These are phyloP conservation scores for Caenorhabditis becei DNA, from an alignment of 2,888 invertebrate genomes.

Conservation along the genomic window DNA sequence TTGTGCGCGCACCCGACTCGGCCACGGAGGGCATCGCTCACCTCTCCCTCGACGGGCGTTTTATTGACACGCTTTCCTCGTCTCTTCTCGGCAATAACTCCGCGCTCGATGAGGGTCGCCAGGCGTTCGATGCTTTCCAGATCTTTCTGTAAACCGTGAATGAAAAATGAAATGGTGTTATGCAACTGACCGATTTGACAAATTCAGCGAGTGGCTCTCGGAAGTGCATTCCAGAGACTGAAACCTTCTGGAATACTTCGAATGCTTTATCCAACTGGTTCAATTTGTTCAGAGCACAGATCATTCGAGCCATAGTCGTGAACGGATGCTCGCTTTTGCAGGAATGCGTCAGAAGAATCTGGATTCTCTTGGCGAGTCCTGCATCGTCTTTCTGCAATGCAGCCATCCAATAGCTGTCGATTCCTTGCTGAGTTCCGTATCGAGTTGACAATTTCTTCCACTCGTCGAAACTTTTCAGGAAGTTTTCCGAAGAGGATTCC, in stretches of 20 bases:
- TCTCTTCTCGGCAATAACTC: constrained; percentile 58
- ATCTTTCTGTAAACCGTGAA: constrained; percentile 49
- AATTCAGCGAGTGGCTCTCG: constrained; percentile 24
- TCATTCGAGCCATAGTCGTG: constrained; percentile 53
- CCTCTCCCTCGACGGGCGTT: constrained; percentile 28
- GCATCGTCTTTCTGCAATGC: constrained; percentile 14
- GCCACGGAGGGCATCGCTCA: constrained; percentile 29
- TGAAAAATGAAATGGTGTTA: neutral
- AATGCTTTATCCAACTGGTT: constrained; percentile 39
- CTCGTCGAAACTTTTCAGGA: constrained; percentile 33
- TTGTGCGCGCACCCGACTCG: constrained; percentile 13
- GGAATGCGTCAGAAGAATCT: constrained; percentile 38
- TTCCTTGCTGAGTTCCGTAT: constrained; percentile 52
- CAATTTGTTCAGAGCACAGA: constrained; percentile 45
- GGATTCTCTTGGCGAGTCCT: constrained; percentile 29
- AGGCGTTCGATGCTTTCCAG: constrained; percentile 50
- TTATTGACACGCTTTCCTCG: constrained; percentile 25
- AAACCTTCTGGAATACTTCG: constrained; percentile 44
- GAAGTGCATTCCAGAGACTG: constrained; percentile 59
- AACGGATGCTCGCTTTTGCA: constrained; percentile 61
- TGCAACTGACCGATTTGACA: constrained; percentile 36
- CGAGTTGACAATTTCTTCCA: constrained; percentile 48
- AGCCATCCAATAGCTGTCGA: constrained; percentile 53
- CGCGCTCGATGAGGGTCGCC: constrained; percentile 37
- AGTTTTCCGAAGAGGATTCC: neutral